phyloP scores from a whole-genome alignment of 2,888 invertebrate genomes.

The Lydus trimaculatus region DNA sequence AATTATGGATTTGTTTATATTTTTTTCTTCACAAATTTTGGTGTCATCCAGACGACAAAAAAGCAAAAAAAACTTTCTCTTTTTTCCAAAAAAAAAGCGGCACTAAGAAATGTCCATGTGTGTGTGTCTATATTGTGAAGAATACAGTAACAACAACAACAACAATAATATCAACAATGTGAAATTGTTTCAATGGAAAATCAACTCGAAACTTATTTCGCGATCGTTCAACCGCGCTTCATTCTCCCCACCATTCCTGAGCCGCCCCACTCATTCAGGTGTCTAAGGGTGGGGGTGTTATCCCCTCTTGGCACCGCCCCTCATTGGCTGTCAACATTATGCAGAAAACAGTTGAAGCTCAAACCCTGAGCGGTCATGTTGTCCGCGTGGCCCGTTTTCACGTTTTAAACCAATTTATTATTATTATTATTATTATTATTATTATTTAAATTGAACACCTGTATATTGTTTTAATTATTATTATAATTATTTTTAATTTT shows the following conservation, averaged over 20 bases:
- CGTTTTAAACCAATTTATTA: slow-evolving; percentile 43
- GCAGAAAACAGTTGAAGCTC: slow-evolving; percentile 61
- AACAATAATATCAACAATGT: slow-evolving; percentile 38
- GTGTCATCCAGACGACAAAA: not conserved
- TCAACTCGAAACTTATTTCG: slow-evolving; percentile 58
- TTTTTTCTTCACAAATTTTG: not conserved
- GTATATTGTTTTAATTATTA: slow-evolving; percentile 39
- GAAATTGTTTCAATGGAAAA: slow-evolving; percentile 56
- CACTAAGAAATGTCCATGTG: not conserved
- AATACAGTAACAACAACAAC: slow-evolving; percentile 4
- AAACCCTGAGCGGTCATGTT: slow-evolving; percentile 60
- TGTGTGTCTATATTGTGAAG: not conserved
- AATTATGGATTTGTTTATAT: not conserved
- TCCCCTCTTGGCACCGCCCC: slow-evolving; percentile 61
- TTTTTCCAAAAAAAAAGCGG: not conserved
- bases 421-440: slow-evolving; percentile 32
- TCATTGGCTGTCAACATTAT: slow-evolving; percentile 61
- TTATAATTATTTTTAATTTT: not conserved
- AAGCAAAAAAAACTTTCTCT: not conserved
- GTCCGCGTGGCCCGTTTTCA: slow-evolving; percentile 58
- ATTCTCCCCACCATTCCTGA: slow-evolving; percentile 45
- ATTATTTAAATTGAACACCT: slow-evolving; percentile 50
- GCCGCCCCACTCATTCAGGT: slow-evolving; percentile 52
- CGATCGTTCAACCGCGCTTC: slow-evolving; percentile 58
- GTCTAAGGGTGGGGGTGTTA: slow-evolving; percentile 55